Base-by-base conservation (phyloP, 2,888 invertebrate genomes). In the Beris morrisii region DNA sequence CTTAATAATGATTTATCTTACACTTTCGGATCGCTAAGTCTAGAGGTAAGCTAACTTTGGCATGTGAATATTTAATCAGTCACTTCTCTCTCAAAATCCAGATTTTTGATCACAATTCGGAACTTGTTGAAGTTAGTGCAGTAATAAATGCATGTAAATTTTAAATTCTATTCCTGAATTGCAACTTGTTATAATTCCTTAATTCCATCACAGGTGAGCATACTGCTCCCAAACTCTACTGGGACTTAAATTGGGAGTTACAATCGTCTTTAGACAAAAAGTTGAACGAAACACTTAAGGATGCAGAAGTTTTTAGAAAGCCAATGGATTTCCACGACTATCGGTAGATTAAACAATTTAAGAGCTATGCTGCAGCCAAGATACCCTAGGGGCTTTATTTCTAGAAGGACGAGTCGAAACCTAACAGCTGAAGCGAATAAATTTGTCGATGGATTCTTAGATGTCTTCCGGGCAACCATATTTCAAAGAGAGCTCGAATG, bases 181-280 rank as follows among this genome's bases (percentile, higher is more conserved):
- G 7, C 38, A 38, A 7, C 38, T 22, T 22, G 22, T 22, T 22
- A 22, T 22, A 22, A 22, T 22, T 22, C 22, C 22, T 54, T 31
- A 31, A 31, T 58, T 28, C 9, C 45, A 28, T 58, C 28, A 3
- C 12, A 58, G 58, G 58, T 45, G 22, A 28, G 28, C 22, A 58
- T 30, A 58, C 45, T 30, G 58, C 58, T 9, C 45, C 58, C 12
- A 58, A 58, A 30, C 31, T 58, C 28, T 58, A 58, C 28, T 58
- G 58, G 58, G 58, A 58, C 28, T 46, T 58, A 15, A 4, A 4
- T n/a, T 58, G 58, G 58, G 58, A 58, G n/a, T 30, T 58, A 6
- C 44, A 30, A 13, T 13, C 46, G 31, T 58, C 58, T 3, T 12
- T 58, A 3, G 58, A 45, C 12, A 30, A 12, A 4, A 44, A 46